phyloP scores from a whole-genome alignment of 2,113 vertebrate genomes.

The Salvelinus sp. region DNA sequence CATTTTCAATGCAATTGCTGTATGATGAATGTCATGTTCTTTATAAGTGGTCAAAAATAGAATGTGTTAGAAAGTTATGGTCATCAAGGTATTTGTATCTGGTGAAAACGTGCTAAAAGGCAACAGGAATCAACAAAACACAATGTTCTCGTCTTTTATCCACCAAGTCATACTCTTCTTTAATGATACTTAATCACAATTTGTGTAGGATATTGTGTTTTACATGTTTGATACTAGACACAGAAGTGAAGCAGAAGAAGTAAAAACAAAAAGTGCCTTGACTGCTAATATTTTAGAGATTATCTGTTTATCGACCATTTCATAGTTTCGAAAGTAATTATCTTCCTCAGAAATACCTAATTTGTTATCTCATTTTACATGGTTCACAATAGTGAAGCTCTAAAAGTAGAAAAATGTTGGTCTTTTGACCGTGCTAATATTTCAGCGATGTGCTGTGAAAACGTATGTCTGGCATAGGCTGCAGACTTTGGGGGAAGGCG shows the following conservation, averaged over 20 bases:
- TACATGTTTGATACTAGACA: no score
- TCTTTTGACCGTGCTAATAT: not conserved
- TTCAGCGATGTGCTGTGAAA: constrained; percentile 26
- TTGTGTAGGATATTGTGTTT: no score
- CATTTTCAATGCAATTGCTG: constrained; percentile 21
- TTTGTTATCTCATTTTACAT: not conserved
- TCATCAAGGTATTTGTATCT: no score
- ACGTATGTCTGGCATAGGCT: constrained; percentile 21
- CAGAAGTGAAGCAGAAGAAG: no score
- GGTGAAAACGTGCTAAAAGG: no score
- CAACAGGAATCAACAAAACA: no score
- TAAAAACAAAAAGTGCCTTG: not conserved
- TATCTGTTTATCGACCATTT: not conserved
- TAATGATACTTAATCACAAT: no score
- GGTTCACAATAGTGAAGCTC: not conserved
- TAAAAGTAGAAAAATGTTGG: not conserved
- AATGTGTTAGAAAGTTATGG: not conserved
- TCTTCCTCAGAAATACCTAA: not conserved
- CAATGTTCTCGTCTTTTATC: not conserved
- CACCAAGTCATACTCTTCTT: not conserved
- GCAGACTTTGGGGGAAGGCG: constrained; percentile 32
- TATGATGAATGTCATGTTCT: not conserved
- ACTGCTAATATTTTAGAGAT: not conserved
- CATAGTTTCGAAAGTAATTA: not conserved
- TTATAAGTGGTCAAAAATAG: not conserved